Percentiles rank a stretch among this genome's conserved stretches.
These are phyloP conservation scores for Hiodon alosoides DNA, from an alignment of 2,113 vertebrate species.

Conservation along the genomic window DNA sequence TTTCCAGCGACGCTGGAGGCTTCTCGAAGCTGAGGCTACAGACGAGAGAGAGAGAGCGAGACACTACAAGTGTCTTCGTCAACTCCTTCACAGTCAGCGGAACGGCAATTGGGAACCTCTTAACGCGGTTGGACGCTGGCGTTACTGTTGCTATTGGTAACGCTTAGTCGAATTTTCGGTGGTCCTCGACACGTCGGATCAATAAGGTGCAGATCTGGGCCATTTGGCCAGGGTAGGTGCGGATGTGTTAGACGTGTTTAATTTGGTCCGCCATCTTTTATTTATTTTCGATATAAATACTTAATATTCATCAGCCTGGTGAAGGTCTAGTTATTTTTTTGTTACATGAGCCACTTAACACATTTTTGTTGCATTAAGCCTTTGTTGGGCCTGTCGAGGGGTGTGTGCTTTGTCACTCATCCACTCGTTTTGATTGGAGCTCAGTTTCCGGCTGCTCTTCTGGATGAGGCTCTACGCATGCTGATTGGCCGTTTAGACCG, in stretches of 20 bases:
- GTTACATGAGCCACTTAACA: no score
- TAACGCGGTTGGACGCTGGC: background rate
- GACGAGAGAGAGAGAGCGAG: no score
- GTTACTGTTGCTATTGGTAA: background rate
- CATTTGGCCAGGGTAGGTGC: background rate
- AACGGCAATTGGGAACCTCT: slow-evolving; percentile 3
- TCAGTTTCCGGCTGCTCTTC: background rate
- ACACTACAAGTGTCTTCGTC: background rate
- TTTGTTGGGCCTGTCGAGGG: no score
- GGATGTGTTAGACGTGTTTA: background rate
- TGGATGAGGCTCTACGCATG: background rate
- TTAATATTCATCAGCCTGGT: no score
- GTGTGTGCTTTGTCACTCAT: no score
- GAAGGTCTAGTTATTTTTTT: no score
- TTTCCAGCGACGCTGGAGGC: no score
- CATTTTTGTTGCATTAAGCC: no score
- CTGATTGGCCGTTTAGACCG: background rate
- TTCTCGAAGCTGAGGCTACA: no score
- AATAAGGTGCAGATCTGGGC: background rate
- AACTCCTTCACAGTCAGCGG: background rate
- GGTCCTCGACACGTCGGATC: background rate
- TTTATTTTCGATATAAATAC: no score
- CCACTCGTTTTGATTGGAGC: no score
- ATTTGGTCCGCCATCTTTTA: background rate
- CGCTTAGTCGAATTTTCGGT: no score